Evolutionary conservation across 2,888 invertebrate species (phyloP).

Genomic region (Ceriagrion tenellum): DNA sequence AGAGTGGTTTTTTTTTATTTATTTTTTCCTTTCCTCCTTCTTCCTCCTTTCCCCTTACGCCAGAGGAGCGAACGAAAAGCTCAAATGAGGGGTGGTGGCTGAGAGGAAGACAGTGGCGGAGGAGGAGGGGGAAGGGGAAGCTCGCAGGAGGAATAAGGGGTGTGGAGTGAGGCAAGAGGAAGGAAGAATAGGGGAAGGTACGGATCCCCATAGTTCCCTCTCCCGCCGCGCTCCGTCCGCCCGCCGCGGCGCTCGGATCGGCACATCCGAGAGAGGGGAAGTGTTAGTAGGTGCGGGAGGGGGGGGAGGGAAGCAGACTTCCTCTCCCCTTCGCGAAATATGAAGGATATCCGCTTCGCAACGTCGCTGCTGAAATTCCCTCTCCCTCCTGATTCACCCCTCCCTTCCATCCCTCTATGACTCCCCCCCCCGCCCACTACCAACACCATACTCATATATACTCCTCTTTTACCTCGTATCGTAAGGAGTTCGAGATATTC

Average conservation of each 20-base stretch:
- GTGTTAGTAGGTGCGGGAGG: background rate
- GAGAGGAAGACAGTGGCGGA: background rate
- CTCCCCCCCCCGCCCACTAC: background rate
- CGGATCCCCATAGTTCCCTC: constrained; percentile 30
- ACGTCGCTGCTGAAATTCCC: constrained; percentile 27
- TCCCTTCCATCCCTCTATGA: background rate
- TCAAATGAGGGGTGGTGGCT: background rate
- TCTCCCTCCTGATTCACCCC: background rate
- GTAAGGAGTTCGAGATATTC: too few relatives aligned
- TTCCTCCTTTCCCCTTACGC: constrained; percentile 4
- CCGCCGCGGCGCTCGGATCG: constrained; percentile 43
- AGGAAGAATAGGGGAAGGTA: background rate
- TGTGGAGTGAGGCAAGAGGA: background rate
- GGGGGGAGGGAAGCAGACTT: background rate
- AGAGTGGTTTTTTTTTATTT: background rate
- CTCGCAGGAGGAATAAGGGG: background rate
- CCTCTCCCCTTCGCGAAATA: constrained; percentile 60
- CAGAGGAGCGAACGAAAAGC: background rate
- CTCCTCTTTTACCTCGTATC: background rate
- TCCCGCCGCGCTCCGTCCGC: constrained; percentile 14
- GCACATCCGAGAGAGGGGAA: background rate
- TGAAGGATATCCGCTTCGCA: constrained; percentile 67
- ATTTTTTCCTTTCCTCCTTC: background rate
- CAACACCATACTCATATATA: background rate
- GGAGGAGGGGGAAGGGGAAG: background rate